Evolutionary conservation across 2,888 invertebrate genomes (phyloP).

Genomic region (Rugalucina vietnamica): DNA sequence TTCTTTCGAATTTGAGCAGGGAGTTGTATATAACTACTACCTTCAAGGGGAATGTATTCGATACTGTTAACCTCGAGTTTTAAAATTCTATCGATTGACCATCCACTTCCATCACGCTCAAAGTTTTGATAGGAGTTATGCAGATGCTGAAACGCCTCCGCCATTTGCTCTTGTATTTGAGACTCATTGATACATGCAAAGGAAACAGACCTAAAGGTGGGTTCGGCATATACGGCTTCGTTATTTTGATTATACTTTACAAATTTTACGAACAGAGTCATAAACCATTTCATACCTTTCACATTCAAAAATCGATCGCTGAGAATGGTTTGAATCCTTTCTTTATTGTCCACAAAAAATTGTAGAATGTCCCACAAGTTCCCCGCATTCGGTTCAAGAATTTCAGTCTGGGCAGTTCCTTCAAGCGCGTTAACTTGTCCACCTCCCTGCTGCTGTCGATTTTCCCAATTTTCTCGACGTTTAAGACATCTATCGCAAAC

Average conservation of each 20-base stretch:
- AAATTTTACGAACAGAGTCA: slow-evolving; percentile 47
- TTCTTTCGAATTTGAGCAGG: slow-evolving; percentile 34
- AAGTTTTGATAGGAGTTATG: slow-evolving; percentile 37
- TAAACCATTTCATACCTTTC: slow-evolving; percentile 57
- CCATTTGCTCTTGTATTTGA: slow-evolving; percentile 34
- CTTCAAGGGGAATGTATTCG: slow-evolving; percentile 36
- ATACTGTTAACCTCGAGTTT: slow-evolving; percentile 39
- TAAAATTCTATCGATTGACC: slow-evolving; percentile 46
- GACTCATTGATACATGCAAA: slow-evolving; percentile 26
- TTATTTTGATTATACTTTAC: slow-evolving; percentile 28
- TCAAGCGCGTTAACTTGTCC: slow-evolving; percentile 6
- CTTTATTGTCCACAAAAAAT: slow-evolving; percentile 34
- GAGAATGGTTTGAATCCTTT: neutral
- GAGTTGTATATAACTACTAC: slow-evolving; percentile 47
- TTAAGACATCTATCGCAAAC: slow-evolving; percentile 34
- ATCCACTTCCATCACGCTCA: slow-evolving; percentile 45
- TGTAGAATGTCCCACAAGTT: slow-evolving; percentile 12
- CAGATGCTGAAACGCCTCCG: slow-evolving; percentile 29
- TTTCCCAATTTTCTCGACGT: slow-evolving; percentile 14
- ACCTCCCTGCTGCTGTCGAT: slow-evolving; percentile 5
- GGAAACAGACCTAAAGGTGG: slow-evolving; percentile 26
- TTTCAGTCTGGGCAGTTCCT: neutral
- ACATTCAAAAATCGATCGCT: neutral
- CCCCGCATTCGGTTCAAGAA: slow-evolving; percentile 11
- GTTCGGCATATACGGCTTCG: slow-evolving; percentile 53